Evolutionary conservation across 1,140 invertebrate genomes (phyloP).

Genomic region (Trichogramma pretiosum): DNA sequence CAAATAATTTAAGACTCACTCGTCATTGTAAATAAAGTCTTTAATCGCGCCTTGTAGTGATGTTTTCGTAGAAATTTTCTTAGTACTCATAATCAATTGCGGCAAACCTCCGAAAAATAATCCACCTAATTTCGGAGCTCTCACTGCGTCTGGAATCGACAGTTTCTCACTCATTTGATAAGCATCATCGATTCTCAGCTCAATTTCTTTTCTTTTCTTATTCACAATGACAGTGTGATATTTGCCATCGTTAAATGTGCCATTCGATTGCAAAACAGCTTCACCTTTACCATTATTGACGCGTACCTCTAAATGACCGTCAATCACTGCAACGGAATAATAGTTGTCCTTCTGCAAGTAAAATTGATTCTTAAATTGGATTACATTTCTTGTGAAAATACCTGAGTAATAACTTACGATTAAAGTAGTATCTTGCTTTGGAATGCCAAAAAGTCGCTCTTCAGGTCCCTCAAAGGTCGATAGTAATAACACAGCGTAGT

Average conservation of each 20-base stretch:
- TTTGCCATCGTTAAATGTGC: constrained; percentile 55
- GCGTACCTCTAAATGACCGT: constrained; percentile 57
- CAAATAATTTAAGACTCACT: constrained; percentile 47
- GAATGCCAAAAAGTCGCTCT: constrained; percentile 26
- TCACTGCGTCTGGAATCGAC: constrained; percentile 43
- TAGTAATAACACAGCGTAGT: constrained; percentile 63
- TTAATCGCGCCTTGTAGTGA: constrained; percentile 65
- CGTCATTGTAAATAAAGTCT: constrained; percentile 71
- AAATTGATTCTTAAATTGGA: too few relatives aligned
- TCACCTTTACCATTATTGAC: constrained; percentile 61
- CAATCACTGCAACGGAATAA: constrained; percentile 57
- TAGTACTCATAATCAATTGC: constrained; percentile 43
- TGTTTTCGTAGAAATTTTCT: constrained; percentile 46
- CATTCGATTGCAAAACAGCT: constrained; percentile 51
- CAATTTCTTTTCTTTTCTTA: constrained; percentile 47
- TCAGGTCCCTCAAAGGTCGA: constrained; percentile 57
- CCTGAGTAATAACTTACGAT: constrained; percentile 24
- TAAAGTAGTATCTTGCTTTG: constrained; percentile 23
- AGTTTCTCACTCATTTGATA: constrained; percentile 46
- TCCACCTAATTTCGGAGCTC: constrained; percentile 45
- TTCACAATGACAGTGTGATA: constrained; percentile 52
- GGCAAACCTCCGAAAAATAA: constrained; percentile 60
- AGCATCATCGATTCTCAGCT: constrained; percentile 57
- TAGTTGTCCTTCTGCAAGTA: constrained; percentile 48
- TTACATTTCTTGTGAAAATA: too few relatives aligned